Conservation (phyloP, 2,797 vertebrate genomes). For the Peromyscus eremicus region DNA sequence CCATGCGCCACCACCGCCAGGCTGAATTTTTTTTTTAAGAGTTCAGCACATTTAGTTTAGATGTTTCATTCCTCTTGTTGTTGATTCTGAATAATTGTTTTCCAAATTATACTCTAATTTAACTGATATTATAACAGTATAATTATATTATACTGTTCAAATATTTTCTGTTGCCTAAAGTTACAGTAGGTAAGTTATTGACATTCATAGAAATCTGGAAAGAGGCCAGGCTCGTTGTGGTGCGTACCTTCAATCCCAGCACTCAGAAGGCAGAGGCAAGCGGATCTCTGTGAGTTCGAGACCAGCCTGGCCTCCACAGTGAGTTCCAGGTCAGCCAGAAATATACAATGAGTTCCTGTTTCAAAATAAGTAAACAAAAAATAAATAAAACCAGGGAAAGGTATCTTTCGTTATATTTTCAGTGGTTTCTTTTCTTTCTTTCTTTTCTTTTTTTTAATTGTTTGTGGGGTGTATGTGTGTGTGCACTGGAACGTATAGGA, state of each 20-base stretch:
- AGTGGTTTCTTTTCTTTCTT: neutral
- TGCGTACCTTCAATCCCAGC: neutral
- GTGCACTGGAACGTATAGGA: neutral
- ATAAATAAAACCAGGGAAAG: neutral
- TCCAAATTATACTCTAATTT: neutral
- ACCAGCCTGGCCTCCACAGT: neutral
- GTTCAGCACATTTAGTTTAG: slow-evolving; percentile 22
- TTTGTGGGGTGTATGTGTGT: neutral
- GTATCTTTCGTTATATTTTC: neutral
- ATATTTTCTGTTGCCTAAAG: neutral
- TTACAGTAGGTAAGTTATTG: neutral
- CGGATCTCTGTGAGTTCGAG: neutral
- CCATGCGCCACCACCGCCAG: neutral
- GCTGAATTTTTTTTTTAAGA: slow-evolving; percentile 33
- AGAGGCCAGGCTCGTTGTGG: neutral
- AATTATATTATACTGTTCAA: neutral
- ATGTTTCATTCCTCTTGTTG: slow-evolving; percentile 3
- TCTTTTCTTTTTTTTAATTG: neutral
- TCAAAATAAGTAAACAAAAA: neutral
- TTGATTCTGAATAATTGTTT: neutral
- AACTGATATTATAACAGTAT: neutral
- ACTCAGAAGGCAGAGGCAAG: neutral
- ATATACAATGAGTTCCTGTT: neutral
- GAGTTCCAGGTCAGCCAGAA: neutral
- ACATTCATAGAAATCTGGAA: slow-evolving; percentile 1